Conservation (phyloP, 2,113 vertebrate species). For the Anthoscopus minutus region DNA sequence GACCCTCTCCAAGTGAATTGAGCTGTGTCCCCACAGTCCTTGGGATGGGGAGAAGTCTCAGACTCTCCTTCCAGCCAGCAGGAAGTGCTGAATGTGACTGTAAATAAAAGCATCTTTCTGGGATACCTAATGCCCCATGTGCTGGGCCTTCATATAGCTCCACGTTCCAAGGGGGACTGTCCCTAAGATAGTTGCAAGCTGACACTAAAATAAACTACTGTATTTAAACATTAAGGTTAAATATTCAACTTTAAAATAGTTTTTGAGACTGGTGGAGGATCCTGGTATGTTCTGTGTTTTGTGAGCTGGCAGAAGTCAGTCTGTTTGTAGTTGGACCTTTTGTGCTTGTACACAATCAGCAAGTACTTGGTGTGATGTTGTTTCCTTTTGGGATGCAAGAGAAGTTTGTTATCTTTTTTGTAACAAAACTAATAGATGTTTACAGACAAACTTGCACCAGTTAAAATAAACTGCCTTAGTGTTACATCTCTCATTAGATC, state of each 20-base stretch:
- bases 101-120: not conserved
- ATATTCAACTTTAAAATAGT: not conserved
- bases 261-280: not conserved
- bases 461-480: constrained; percentile 12
- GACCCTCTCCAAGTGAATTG: not conserved
- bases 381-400: not conserved
- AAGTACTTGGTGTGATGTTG: not conserved
- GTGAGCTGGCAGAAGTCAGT: not conserved
- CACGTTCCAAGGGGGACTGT: not conserved
- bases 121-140: no score
- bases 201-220: not conserved
- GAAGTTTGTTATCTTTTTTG: constrained; percentile 12
- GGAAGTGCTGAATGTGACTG: not conserved
- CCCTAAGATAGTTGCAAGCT: not conserved
- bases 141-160: not conserved
- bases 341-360: not conserved
- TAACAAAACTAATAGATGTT: not conserved
- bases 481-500: not conserved
- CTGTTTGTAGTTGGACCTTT: not conserved
- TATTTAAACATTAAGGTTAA: not conserved
- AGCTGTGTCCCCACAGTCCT: not conserved
- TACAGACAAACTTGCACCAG: constrained; percentile 5
- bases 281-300: not conserved
- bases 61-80: not conserved
- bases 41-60: not conserved